Evolutionary conservation across 2,888 invertebrate genomes (phyloP).

Genomic region (Lasioglossum oenotherae): DNA sequence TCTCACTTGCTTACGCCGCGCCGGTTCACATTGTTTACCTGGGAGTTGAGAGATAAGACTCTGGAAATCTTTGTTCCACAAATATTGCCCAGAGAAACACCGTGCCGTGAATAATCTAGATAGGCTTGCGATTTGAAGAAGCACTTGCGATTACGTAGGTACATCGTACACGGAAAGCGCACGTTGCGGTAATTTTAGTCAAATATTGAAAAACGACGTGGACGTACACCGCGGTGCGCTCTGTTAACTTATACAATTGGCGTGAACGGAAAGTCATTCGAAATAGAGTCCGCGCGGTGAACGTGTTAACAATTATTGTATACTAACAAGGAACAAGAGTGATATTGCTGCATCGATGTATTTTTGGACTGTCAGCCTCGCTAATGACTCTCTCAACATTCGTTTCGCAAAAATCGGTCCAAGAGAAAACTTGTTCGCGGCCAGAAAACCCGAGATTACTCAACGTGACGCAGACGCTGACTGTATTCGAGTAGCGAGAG

Average conservation of each 20-base stretch:
- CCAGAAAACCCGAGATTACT: not conserved
- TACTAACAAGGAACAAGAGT: not conserved
- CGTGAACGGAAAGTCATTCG: not conserved
- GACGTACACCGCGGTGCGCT: not conserved
- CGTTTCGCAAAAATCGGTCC: not conserved
- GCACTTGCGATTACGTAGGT: not conserved
- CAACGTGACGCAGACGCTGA: not conserved
- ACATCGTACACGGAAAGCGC: not conserved
- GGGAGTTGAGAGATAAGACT: slow-evolving; percentile 41
- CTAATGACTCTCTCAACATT: not conserved
- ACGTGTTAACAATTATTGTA: not conserved
- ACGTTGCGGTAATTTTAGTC: not conserved
- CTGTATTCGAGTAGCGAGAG: not conserved
- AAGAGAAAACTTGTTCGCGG: not conserved
- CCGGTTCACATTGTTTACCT: slow-evolving; percentile 22
- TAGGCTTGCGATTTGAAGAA: slow-evolving; percentile 19
- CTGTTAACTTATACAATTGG: slow-evolving; percentile 3
- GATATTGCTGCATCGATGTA: not conserved
- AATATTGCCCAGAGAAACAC: slow-evolving; percentile 30
- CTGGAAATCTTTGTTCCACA: slow-evolving; percentile 30
- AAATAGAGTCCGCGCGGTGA: not conserved
- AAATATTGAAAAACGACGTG: not conserved
- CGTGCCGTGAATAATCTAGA: slow-evolving; percentile 28
- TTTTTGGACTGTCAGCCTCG: not conserved
- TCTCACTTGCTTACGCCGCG: slow-evolving; percentile 3